These are phyloP conservation scores for Cyclophora albipunctata DNA, from an alignment of 2,888 invertebrate genomes.

Conservation along the genomic window DNA sequence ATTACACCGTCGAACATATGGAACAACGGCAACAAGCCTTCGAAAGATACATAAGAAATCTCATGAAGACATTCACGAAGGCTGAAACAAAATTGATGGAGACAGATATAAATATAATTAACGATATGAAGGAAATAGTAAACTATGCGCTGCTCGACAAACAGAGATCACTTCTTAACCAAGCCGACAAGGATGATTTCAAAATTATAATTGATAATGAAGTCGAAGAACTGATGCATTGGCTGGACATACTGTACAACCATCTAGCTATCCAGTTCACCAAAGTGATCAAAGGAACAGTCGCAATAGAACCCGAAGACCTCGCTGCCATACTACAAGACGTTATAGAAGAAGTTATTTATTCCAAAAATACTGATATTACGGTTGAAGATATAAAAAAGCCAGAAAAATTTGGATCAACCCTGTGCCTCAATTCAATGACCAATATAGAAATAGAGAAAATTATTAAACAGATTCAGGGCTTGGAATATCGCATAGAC, in stretches of 20 bases:
- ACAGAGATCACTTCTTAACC: slow-evolving; percentile 18
- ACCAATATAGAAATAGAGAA: slow-evolving; percentile 23
- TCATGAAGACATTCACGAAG: slow-evolving; percentile 9
- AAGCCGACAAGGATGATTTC: slow-evolving; percentile 31
- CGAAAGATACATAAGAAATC: slow-evolving; percentile 14
- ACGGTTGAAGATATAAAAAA: slow-evolving; percentile 8
- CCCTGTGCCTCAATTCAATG: slow-evolving; percentile 4
- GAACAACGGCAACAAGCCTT: slow-evolving; percentile 19
- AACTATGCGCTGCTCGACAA: slow-evolving; percentile 26
- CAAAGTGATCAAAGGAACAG: slow-evolving; percentile 18
- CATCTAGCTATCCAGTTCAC: slow-evolving; percentile 25
- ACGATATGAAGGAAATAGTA: slow-evolving; percentile 26
- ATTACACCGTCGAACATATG: slow-evolving; percentile 26
- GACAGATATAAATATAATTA: slow-evolving; percentile 22
- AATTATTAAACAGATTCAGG: slow-evolving; percentile 26
- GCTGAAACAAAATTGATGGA: slow-evolving; percentile 20
- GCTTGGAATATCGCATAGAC: slow-evolving; percentile 24
- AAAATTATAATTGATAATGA: slow-evolving; percentile 24
- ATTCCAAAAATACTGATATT: slow-evolving; percentile 7
- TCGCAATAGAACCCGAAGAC: slow-evolving; percentile 7
- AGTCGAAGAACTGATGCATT: slow-evolving; percentile 34
- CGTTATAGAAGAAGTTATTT: too few species aligned
- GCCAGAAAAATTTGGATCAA: slow-evolving; percentile 2
- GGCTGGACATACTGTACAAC: slow-evolving; percentile 34
- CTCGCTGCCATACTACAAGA: too few species aligned